Conservation (phyloP, 2,888 invertebrate genomes). For the Epinotia bilunana region DNA sequence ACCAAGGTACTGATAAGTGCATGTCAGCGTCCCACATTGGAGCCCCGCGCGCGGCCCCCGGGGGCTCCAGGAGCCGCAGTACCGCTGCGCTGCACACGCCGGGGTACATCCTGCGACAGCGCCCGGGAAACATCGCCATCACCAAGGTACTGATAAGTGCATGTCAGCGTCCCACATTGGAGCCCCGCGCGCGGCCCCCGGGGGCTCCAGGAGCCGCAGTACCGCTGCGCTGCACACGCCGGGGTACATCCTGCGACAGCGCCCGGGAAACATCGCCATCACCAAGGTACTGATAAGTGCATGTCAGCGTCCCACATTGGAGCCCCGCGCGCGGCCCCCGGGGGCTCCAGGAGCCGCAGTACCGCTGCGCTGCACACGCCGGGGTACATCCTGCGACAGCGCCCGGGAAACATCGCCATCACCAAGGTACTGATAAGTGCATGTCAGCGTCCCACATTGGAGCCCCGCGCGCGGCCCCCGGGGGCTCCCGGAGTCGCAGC, state of each 20-base stretch:
- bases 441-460: slow-evolving; percentile 75
- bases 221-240: slow-evolving; percentile 63
- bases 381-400: slow-evolving; percentile 74
- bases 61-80: slow-evolving; percentile 57
- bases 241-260: slow-evolving; percentile 74
- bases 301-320: slow-evolving; percentile 75
- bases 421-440: slow-evolving; percentile 78
- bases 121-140: slow-evolving; percentile 68
- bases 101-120: slow-evolving; percentile 74
- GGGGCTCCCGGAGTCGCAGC: slow-evolving; percentile 57
- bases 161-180: slow-evolving; percentile 75
- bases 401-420: slow-evolving; percentile 68
- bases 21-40: slow-evolving; percentile 75
- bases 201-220: slow-evolving; percentile 57
- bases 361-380: slow-evolving; percentile 63
- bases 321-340: slow-evolving; percentile 50
- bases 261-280: slow-evolving; percentile 68
- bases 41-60: slow-evolving; percentile 50
- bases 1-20: slow-evolving; percentile 78
- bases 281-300: slow-evolving; percentile 78
- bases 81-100: slow-evolving; percentile 63
- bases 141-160: slow-evolving; percentile 78
- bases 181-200: slow-evolving; percentile 50
- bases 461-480: slow-evolving; percentile 50
- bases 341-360: slow-evolving; percentile 57